phyloP scores from a whole-genome alignment of 2,888 invertebrate genomes.

The Drosophila infuscata region DNA sequence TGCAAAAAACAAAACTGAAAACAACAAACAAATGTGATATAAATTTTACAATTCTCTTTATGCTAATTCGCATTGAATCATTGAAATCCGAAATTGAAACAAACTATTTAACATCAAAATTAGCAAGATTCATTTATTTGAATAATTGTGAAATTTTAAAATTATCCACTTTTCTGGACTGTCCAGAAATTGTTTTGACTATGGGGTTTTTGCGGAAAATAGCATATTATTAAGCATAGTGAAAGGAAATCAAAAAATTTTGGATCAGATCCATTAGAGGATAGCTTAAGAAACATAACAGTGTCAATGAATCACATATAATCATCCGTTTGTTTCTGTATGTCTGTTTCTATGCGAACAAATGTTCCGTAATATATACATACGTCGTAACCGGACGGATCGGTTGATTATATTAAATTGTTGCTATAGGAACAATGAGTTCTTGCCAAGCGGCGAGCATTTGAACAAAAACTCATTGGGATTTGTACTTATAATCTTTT shows the following conservation, averaged over 20 bases:
- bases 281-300: no score
- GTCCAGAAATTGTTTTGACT: no score
- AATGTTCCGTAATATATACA: background rate
- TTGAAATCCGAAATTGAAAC: conserved; percentile 26
- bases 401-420: background rate
- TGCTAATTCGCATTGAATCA: conserved; percentile 24
- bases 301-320: no score
- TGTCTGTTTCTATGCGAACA: background rate
- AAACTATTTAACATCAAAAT: conserved; percentile 2
- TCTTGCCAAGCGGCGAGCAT: background rate
- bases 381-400: background rate
- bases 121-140: no score
- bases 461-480: background rate
- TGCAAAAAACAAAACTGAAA: background rate
- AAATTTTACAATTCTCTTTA: conserved; percentile 37
- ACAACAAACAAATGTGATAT: background rate
- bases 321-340: background rate
- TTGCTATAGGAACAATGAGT: background rate
- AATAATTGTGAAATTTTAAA: no score
- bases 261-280: no score
- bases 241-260: no score
- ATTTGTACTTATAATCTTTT: background rate
- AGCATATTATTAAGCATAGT: no score
- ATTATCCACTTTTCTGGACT: no score
- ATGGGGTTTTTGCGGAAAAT: no score